phyloP scores from a whole-genome alignment of 2,888 invertebrate genomes.

The Prenolepis imparis region DNA sequence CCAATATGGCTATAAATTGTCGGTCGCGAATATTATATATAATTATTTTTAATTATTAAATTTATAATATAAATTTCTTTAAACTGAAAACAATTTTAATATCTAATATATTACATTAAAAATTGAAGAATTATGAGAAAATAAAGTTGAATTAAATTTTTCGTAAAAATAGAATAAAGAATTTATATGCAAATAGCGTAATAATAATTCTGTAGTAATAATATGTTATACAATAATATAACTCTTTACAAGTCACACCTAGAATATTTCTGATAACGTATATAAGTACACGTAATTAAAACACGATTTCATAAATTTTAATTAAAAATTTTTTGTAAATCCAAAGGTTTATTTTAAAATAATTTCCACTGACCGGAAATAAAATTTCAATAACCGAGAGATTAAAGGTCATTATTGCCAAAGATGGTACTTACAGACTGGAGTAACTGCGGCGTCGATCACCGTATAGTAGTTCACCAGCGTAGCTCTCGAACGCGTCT shows the following conservation, averaged over 20 bases:
- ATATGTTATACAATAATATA: background rate
- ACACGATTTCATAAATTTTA: background rate
- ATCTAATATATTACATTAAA: background rate
- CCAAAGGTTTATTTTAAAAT: background rate
- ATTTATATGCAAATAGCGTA: background rate
- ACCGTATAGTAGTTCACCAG: background rate
- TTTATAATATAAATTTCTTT: background rate
- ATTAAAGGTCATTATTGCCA: background rate
- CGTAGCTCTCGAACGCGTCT: constrained; percentile 21
- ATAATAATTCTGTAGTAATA: background rate
- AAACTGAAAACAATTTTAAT: constrained; percentile 3
- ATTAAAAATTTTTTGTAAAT: background rate
- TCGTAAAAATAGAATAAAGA: background rate
- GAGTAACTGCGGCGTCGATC: background rate
- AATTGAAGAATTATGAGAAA: background rate
- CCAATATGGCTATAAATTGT: background rate
- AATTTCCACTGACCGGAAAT: background rate
- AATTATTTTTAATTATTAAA: background rate
- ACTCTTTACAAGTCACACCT: background rate
- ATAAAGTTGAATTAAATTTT: background rate
- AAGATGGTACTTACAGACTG: constrained; percentile 19
- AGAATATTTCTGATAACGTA: background rate
- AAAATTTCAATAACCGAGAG: background rate
- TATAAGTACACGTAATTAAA: background rate
- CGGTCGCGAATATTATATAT: background rate